phyloP scores from a whole-genome alignment of 1,140 invertebrate species.

The Trissolcus basalis region DNA sequence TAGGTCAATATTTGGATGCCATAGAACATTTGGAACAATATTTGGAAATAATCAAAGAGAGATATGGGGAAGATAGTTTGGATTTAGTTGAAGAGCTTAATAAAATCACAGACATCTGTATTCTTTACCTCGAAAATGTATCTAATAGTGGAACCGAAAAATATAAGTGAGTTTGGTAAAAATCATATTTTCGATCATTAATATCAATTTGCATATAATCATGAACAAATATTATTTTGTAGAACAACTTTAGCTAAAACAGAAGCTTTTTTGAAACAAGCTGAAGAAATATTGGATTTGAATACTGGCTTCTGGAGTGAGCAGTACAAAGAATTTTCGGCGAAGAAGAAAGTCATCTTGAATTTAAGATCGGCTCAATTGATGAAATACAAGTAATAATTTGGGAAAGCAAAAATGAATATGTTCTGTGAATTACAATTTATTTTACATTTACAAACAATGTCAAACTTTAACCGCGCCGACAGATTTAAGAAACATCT shows the following conservation, averaged over 20 bases:
- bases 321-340: conserved; percentile 60
- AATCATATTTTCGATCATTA: background rate
- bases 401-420: too few species aligned
- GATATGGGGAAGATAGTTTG: conserved; percentile 78
- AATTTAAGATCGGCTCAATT: too few species aligned
- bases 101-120: conserved; percentile 72
- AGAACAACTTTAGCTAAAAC: conserved; percentile 64
- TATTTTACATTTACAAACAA: too few species aligned
- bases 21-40: conserved; percentile 73
- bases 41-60: conserved; percentile 72
- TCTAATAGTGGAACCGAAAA: conserved; percentile 49
- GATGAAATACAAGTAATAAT: too few species aligned
- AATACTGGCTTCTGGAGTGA: conserved; percentile 68
- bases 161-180: conserved; percentile 64
- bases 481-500: too few species aligned
- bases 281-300: conserved; percentile 64
- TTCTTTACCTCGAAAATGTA: conserved; percentile 64
- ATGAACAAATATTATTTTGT: conserved; percentile 43
- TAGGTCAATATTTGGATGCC: conserved; percentile 72
- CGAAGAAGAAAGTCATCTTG: conserved; percentile 47
- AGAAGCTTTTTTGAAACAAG: conserved; percentile 55
- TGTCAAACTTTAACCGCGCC: too few species aligned
- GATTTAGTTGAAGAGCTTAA: conserved; percentile 78
- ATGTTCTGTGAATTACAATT: too few species aligned
- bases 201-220: too few species aligned